These are phyloP conservation scores for Pachypanchax playfairii DNA, from an alignment of 2,113 vertebrate genomes.

Conservation along the genomic window DNA sequence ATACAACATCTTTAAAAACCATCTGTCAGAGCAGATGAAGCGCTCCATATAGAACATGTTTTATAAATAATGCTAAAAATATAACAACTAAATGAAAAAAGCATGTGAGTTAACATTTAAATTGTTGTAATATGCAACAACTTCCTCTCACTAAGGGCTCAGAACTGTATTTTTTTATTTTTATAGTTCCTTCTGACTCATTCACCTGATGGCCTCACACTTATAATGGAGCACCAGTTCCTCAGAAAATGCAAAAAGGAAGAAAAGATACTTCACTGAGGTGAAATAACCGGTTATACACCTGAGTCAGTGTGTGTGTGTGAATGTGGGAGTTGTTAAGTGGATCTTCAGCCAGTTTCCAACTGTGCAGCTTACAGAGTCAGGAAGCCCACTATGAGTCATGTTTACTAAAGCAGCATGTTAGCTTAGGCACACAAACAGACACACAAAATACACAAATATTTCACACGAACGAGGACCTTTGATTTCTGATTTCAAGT, in stretches of 20 bases:
- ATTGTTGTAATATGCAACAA: constrained; percentile 2
- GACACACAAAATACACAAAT: constrained; percentile 15
- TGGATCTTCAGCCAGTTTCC: constrained; percentile 33
- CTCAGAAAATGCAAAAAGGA: constrained; percentile 1
- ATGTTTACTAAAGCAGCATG: constrained; percentile 49
- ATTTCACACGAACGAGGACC: constrained; percentile 7
- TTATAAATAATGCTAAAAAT: constrained; percentile 25
- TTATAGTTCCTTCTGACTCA: constrained; percentile 9
- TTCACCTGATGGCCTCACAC: constrained; percentile 30
- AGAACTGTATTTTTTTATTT: neutral
- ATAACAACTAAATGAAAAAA: constrained; percentile 4
- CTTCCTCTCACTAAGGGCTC: neutral
- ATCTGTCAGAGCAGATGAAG: neutral
- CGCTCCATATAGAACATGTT: constrained; percentile 23
- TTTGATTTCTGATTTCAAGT: neutral
- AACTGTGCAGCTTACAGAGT: constrained; percentile 20
- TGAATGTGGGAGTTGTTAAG: constrained; percentile 9
- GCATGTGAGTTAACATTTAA: neutral
- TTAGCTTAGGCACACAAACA: constrained; percentile 29
- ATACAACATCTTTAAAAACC: neutral
- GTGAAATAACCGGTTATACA: constrained; percentile 19
- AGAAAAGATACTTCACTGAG: neutral
- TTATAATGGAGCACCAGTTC: constrained; percentile 8
- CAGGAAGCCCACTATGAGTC: constrained; percentile 39
- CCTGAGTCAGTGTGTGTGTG: constrained; percentile 12